A percentile compares a stretch with the other conserved stretches of the same genome.
Evolutionary conservation across 2,797 vertebrate species (phyloP).

Genomic region (Smutsia gigantea): DNA sequence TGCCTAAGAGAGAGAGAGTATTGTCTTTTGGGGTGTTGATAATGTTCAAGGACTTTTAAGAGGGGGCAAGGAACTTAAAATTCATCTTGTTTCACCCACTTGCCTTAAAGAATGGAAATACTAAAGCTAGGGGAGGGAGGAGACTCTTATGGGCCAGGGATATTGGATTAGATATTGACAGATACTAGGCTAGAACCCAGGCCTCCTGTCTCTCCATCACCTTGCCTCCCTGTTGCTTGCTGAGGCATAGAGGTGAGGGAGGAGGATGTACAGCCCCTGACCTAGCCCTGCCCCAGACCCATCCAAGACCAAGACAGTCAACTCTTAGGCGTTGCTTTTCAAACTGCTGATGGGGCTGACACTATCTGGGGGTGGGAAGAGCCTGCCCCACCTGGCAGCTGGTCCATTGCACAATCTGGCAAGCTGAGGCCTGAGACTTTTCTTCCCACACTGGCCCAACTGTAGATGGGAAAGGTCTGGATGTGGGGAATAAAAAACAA

Average conservation of each 20-base stretch:
- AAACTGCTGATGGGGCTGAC: background rate
- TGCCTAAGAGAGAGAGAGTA: background rate
- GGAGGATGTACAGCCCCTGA: background rate
- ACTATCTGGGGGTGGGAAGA: background rate
- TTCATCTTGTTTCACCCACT: background rate
- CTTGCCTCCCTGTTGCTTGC: background rate
- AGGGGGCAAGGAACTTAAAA: background rate
- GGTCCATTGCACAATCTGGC: slow-evolving; percentile 1
- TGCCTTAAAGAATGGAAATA: background rate
- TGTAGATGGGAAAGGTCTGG: background rate
- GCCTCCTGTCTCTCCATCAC: background rate
- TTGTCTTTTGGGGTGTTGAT: slow-evolving; percentile 1
- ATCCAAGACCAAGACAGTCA: background rate
- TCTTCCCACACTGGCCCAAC: background rate
- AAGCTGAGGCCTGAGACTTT: slow-evolving; percentile 5
- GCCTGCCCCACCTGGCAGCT: background rate
- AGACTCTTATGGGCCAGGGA: background rate
- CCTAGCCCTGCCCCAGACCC: background rate
- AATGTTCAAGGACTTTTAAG: background rate
- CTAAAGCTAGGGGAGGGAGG: background rate
- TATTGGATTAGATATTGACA: background rate
- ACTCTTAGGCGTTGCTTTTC: background rate
- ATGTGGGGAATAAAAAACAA: background rate
- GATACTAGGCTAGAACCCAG: background rate
- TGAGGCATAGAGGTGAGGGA: background rate